A percentile compares a stretch with the other conserved stretches of the same genome.
phyloP scores from a whole-genome alignment of 2,113 vertebrate species.

The Euleptes europaea region DNA sequence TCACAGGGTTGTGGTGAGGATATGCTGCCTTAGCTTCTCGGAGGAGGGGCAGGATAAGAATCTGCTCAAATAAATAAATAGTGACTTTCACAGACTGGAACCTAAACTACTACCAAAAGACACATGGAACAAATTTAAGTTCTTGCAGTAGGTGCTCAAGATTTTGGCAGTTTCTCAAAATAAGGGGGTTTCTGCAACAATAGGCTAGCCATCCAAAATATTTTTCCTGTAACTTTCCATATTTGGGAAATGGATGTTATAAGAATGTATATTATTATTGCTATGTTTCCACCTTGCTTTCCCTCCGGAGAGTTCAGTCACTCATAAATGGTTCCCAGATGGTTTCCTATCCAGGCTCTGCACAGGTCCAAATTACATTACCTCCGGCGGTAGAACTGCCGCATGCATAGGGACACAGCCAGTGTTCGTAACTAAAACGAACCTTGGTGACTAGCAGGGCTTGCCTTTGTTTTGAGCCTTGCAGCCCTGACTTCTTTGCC shows the following conservation, averaged over 20 bases:
- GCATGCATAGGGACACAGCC: no score
- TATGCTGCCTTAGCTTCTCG: no score
- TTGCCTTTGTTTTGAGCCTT: no score
- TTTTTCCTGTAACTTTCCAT: neutral
- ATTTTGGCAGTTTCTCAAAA: neutral
- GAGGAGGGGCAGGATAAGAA: neutral
- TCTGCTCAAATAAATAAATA: neutral
- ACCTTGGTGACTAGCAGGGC: no score
- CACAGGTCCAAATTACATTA: neutral
- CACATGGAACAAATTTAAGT: neutral
- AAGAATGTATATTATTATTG: neutral
- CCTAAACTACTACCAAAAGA: neutral
- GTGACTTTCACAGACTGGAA: neutral
- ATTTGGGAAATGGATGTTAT: neutral
- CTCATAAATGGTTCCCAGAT: neutral
- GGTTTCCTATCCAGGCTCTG: neutral
- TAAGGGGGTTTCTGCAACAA: neutral
- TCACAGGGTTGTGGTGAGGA: no score
- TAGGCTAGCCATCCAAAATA: neutral
- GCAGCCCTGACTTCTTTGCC: no score
- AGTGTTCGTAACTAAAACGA: no score
- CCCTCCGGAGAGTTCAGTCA: neutral
- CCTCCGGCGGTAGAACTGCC: neutral
- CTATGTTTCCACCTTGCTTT: neutral
- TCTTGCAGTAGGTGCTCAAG: neutral